phyloP scores from a whole-genome alignment of 2,113 vertebrate species.

The Halcyon malimbica region DNA sequence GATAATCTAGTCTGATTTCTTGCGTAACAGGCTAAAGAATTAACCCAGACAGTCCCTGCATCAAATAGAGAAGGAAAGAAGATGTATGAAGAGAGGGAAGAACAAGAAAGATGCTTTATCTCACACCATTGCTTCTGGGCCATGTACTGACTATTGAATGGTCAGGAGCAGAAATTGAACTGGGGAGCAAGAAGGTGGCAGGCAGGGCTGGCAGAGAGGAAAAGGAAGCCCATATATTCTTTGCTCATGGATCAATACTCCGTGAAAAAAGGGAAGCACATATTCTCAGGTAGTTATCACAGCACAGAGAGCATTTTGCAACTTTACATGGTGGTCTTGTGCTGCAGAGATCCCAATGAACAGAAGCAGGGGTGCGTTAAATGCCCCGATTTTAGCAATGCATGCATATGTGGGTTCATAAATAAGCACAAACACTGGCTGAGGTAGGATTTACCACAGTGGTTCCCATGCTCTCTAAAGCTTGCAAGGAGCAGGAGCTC shows the following conservation, averaged over 20 bases:
- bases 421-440: neutral
- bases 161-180: neutral
- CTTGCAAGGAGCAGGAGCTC: neutral
- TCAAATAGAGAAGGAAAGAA: neutral
- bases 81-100: neutral
- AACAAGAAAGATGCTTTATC: neutral
- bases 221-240: neutral
- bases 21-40: conserved; percentile 25
- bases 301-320: neutral
- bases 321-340: neutral
- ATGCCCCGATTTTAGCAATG: neutral
- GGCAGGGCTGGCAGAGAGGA: neutral
- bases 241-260: neutral
- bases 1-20: neutral
- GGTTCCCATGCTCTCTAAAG: neutral
- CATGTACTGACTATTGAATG: neutral
- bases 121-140: neutral
- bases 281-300: neutral
- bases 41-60: neutral
- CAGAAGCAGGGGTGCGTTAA: neutral
- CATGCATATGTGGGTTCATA: rapidly evolving
- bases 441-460: neutral
- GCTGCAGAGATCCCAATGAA: neutral
- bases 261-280: rapidly evolving
- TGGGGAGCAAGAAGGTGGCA: neutral